Evolutionary conservation across 2,113 vertebrate species (phyloP), one percentile per base, ranked within the genome.

Genomic region (Cyanoderma ruficeps): DNA sequence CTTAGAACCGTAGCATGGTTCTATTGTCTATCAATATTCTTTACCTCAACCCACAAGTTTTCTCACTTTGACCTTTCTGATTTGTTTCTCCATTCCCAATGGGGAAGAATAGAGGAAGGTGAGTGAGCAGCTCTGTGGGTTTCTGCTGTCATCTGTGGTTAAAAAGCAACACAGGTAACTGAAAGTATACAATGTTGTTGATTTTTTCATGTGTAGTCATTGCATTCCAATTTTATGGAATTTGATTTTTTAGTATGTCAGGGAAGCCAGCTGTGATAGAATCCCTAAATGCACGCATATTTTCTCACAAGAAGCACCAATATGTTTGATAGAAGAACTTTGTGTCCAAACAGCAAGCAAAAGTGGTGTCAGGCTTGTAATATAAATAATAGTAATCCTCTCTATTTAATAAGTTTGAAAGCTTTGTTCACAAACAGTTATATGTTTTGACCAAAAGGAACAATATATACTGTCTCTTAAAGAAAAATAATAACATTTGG

Each of bases 71-170:
- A 37, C 10, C 7, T 3, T 44, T 90, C 28, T 4, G 3, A 22
- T 74, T 69, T 17, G 15, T 12, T 59, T 20, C 1, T 4, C 14
- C 4, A 13, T 71, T 22, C 7, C 39, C 39, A 37, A 8, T 4
- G 6, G 1, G 1, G 13, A 42, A 13, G 2, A 59, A 17, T 4
- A 15, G 25, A 56, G 25, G 18, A 42, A 21, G 9, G 11, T 5
- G 13, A 46, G 11, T 0, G 1, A 83, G 15, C 2, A 6, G 4
- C 8, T 79, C 15, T 25, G 15, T 35, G 50, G 6, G 11, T 7
- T 63, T 80, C 9, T 47, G 20, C 10, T 85, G 24, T 14, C 1
- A 1, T 12, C 15, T 68, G 17, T 39, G 11, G 20, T 52, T 75
- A 71, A 74, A 63, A 9, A 22, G 13, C 1, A 3, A 22, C 13